Conservation (phyloP, 2,888 invertebrate genomes). For the Antheraea yamamai region DNA sequence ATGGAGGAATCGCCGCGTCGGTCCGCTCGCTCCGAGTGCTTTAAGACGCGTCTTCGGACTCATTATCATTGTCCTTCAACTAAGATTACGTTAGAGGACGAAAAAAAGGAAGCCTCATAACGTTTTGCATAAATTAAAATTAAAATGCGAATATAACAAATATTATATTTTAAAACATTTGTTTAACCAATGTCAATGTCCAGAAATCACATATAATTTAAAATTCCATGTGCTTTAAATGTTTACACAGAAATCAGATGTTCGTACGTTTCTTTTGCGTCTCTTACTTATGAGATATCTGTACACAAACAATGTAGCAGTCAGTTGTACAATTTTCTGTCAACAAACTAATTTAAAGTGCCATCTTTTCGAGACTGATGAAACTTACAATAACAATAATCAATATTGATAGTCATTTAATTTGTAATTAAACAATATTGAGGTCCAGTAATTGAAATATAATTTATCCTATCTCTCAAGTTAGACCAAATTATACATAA, state of each 20-base stretch:
- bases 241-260: neutral
- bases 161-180: neutral
- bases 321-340: too few relatives aligned
- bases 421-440: too few relatives aligned
- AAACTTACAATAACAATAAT: too few relatives aligned
- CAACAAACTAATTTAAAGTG: too few relatives aligned
- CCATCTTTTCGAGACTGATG: too few relatives aligned
- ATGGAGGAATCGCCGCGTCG: neutral
- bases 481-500: too few relatives aligned
- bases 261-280: too few relatives aligned
- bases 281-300: too few relatives aligned
- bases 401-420: too few relatives aligned
- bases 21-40: neutral
- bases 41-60: neutral
- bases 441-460: too few relatives aligned
- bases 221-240: neutral
- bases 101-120: neutral
- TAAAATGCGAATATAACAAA: neutral
- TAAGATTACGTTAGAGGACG: neutral
- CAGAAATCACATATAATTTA: neutral
- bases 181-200: neutral
- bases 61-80: constrained; percentile 7
- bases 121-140: neutral
- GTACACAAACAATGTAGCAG: too few relatives aligned
- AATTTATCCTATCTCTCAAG: too few relatives aligned